Evolutionary conservation across 53 echinoderm and acorn worm genomes (phyloP).

Genomic region (Arbacia lixula): DNA sequence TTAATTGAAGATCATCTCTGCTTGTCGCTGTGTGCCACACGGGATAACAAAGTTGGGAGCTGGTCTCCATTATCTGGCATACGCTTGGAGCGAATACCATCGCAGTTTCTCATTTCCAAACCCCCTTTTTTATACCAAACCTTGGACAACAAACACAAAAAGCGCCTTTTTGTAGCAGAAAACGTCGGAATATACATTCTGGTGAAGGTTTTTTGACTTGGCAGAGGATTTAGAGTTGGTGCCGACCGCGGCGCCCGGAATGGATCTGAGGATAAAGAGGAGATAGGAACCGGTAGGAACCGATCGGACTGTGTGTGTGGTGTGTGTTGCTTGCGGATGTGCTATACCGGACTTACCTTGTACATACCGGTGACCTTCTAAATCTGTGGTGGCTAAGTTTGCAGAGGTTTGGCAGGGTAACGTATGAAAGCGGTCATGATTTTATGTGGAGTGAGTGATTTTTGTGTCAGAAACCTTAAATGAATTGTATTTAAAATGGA

Average conservation of each 20-base stretch:
- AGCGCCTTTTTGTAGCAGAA: conserved; percentile 18
- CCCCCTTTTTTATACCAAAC: conserved; percentile 33
- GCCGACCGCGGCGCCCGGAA: conserved; percentile 18
- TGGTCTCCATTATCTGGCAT: conserved; percentile 47
- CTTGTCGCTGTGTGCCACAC: conserved; percentile 57
- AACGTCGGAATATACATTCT: conserved; percentile 4
- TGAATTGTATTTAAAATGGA: too few species aligned
- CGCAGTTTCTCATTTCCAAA: not conserved
- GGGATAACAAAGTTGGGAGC: conserved; percentile 57
- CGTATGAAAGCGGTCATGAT: too few species aligned
- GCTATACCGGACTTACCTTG: conserved; percentile 19
- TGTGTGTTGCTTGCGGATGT: conserved; percentile 26
- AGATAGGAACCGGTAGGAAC: conserved; percentile 47
- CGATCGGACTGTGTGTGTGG: conserved; percentile 2
- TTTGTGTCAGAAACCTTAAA: too few species aligned
- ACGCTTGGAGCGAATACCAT: conserved; percentile 54
- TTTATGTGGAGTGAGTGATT: too few species aligned
- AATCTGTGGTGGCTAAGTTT: conserved; percentile 20
- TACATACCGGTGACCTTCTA: too few species aligned
- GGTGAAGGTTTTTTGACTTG: conserved; percentile 1
- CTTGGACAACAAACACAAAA: conserved; percentile 10
- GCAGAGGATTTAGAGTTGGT: conserved; percentile 27
- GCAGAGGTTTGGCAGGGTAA: conserved; percentile 21
- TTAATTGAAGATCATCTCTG: conserved; percentile 44
- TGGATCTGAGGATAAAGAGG: conserved; percentile 32